Evolutionary conservation across 64 coral and sea anemone genomes (phyloP).

Genomic region (Stylophora pistillata): DNA sequence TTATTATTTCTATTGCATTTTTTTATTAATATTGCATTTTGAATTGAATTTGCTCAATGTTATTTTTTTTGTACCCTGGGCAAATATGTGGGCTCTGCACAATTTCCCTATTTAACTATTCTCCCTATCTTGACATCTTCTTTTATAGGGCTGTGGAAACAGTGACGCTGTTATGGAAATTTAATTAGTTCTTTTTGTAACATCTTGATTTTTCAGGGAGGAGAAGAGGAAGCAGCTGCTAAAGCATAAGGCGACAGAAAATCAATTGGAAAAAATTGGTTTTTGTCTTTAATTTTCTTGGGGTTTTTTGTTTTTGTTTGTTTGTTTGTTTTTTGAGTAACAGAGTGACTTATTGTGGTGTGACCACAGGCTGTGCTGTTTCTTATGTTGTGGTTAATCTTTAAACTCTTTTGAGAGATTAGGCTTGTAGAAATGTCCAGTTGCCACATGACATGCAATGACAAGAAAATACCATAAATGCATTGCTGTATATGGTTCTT

Average conservation of each 20-base stretch:
- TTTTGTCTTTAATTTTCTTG: too few relatives aligned
- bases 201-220: not conserved
- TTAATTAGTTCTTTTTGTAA: not conserved
- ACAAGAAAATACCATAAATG: not conserved
- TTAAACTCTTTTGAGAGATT: not conserved
- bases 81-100: too few relatives aligned
- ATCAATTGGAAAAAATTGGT: not conserved
- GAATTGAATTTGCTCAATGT: too few relatives aligned
- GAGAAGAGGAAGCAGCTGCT: conserved; percentile 17
- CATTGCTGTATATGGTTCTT: not conserved
- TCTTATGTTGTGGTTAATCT: not conserved
- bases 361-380: conserved; percentile 17
- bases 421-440: not conserved
- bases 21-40: too few relatives aligned
- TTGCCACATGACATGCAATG: not conserved
- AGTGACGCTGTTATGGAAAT: not conserved
- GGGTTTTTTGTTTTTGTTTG: not conserved
- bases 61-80: too few relatives aligned
- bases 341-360: conserved; percentile 20
- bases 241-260: conserved; percentile 10
- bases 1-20: too few relatives aligned
- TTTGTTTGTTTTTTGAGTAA: not conserved
- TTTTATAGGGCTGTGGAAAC: too few relatives aligned
- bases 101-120: too few relatives aligned
- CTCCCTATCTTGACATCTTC: too few relatives aligned